phyloP scores from a whole-genome alignment of 92 coral and sea anemone genomes.

The Heliopora coerulea region DNA sequence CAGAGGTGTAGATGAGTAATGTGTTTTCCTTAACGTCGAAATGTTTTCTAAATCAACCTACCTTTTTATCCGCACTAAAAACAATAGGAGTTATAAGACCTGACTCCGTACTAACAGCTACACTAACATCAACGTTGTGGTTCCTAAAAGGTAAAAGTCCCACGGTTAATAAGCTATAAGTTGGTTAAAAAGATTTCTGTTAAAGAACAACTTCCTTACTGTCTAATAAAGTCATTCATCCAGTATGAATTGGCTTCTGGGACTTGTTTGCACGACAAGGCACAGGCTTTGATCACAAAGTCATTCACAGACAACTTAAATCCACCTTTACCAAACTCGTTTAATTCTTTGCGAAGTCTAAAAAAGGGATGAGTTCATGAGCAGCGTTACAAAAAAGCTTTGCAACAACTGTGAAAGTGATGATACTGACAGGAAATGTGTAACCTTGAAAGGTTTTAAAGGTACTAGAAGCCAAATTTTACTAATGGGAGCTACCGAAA shows the following conservation, averaged over 20 bases:
- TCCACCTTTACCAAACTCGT: constrained; percentile 64
- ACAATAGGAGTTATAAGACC: constrained; percentile 97
- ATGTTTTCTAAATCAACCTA: constrained; percentile 7
- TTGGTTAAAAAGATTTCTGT: not conserved
- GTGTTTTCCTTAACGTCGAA: too few relatives aligned
- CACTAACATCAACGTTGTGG: constrained; percentile 88
- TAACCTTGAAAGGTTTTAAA: too few relatives aligned
- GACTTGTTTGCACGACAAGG: constrained; percentile 84
- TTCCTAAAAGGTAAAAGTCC: constrained; percentile 51
- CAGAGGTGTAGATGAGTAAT: too few relatives aligned
- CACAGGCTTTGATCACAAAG: constrained; percentile 92
- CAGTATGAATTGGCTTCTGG: constrained; percentile 98
- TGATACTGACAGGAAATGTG: too few relatives aligned
- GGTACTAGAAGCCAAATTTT: too few relatives aligned
- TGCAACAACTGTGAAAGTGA: too few relatives aligned
- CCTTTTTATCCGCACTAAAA: constrained; percentile 93
- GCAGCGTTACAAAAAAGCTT: too few relatives aligned
- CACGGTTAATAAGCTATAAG: too few relatives aligned
- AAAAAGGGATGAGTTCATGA: too few relatives aligned
- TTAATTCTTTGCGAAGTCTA: constrained; percentile 80
- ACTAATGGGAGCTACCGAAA: too few relatives aligned
- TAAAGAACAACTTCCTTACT: constrained; percentile 54
- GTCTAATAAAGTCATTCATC: constrained; percentile 96
- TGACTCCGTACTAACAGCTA: constrained; percentile 86
- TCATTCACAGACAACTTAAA: constrained; percentile 94